These are phyloP conservation scores for Montipora foliosa DNA, from an alignment of 64 coral and sea anemone genomes.

Conservation along the genomic window DNA sequence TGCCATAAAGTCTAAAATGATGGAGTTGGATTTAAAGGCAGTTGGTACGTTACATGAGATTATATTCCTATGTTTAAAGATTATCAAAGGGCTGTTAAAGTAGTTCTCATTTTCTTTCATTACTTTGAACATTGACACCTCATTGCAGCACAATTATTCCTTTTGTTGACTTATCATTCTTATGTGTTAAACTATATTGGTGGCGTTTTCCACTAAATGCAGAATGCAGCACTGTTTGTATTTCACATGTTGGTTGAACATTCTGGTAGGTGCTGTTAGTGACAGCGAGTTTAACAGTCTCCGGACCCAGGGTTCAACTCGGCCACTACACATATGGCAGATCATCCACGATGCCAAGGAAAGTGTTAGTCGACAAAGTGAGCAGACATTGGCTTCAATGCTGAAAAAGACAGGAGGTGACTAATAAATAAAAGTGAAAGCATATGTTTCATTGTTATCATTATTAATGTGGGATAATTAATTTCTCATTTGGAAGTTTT, in stretches of 20 bases:
- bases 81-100: too few relatives aligned
- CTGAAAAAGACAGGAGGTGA: slow-evolving; percentile 44
- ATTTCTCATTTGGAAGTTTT: too few relatives aligned
- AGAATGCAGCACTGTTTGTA: too few relatives aligned
- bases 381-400: slow-evolving; percentile 31
- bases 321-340: slow-evolving; percentile 57
- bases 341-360: slow-evolving; percentile 53
- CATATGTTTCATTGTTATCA: neutral
- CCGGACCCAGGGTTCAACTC: slow-evolving; percentile 43
- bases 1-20: slow-evolving; percentile 51
- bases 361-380: slow-evolving; percentile 53
- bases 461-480: neutral
- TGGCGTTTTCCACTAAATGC: neutral
- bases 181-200: neutral
- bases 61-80: neutral
- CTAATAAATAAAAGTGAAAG: neutral
- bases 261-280: slow-evolving; percentile 39
- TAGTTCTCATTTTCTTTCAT: neutral
- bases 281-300: slow-evolving; percentile 70
- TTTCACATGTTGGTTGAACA: too few relatives aligned
- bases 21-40: slow-evolving; percentile 41
- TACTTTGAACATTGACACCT: neutral
- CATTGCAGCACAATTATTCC: neutral
- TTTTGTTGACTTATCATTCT: too few relatives aligned
- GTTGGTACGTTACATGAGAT: slow-evolving; percentile 49